phyloP scores from a whole-genome alignment of 2,113 vertebrate genomes.

The Sigmodon hispidus region DNA sequence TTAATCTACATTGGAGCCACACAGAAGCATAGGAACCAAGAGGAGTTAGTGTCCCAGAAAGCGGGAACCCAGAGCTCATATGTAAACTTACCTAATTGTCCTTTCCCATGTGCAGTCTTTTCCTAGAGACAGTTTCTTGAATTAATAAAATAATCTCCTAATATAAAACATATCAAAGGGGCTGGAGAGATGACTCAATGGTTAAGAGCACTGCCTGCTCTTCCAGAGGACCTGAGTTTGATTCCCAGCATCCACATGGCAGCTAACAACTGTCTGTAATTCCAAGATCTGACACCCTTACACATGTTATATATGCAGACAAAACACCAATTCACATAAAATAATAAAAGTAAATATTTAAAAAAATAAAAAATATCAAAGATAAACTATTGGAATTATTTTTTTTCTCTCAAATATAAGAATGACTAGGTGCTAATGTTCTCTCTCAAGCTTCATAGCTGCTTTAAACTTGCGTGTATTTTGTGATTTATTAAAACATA shows the following conservation, averaged over 20 bases:
- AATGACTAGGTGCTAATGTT: neutral
- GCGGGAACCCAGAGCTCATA: neutral
- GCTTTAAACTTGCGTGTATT: neutral
- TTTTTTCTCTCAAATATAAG: neutral
- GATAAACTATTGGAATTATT: neutral
- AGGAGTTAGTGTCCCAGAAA: neutral
- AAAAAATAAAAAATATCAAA: conserved; percentile 19
- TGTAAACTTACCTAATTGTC: neutral
- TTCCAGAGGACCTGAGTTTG: too few relatives aligned
- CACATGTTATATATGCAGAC: too few relatives aligned
- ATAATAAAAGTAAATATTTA: too few relatives aligned
- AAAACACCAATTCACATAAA: too few relatives aligned
- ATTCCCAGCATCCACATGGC: too few relatives aligned
- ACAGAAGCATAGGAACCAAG: neutral
- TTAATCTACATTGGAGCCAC: neutral
- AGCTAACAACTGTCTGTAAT: too few relatives aligned
- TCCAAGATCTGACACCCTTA: too few relatives aligned
- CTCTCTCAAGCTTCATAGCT: conserved; percentile 4
- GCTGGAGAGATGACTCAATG: too few relatives aligned
- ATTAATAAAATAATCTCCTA: conserved; percentile 11
- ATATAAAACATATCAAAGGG: conserved; percentile 8
- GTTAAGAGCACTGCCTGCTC: too few relatives aligned
- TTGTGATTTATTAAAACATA: conserved; percentile 40
- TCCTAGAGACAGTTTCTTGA: conserved; percentile 29
- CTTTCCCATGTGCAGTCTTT: neutral